Percentiles rank a stretch among this genome's conserved stretches.
phyloP scores from a whole-genome alignment of 2,113 vertebrate genomes.

The Tetrax tetrax region DNA sequence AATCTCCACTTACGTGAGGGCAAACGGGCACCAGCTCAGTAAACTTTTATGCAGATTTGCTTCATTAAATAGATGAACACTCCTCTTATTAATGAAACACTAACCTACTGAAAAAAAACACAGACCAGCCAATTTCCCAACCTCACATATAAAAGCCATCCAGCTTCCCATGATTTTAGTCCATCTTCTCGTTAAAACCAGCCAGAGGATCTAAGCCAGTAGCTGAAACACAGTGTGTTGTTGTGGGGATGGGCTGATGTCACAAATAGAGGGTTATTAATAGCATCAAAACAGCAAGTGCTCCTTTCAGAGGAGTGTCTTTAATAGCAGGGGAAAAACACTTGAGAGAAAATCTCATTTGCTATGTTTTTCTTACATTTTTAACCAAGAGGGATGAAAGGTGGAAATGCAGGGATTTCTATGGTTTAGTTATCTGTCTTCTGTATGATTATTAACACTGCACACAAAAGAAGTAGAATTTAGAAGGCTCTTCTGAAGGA shows the following conservation, averaged over 20 bases:
- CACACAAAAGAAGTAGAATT: background rate
- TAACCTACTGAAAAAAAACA: background rate
- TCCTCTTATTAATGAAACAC: background rate
- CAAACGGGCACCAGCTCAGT: background rate
- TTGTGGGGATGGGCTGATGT: slow-evolving; percentile 53
- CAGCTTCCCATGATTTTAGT: background rate
- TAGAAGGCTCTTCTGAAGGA: background rate
- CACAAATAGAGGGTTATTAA: slow-evolving; percentile 65
- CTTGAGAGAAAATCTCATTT: slow-evolving; percentile 47
- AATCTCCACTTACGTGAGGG: background rate
- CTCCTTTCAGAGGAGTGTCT: slow-evolving; percentile 34
- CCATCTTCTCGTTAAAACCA: background rate
- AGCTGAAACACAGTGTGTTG: slow-evolving; percentile 15
- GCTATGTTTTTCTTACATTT: slow-evolving; percentile 37
- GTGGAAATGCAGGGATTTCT: background rate
- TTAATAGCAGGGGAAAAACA: slow-evolving; percentile 52
- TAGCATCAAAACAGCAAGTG: slow-evolving; percentile 53
- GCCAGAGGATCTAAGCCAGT: background rate
- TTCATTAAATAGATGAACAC: background rate
- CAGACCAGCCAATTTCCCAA: background rate
- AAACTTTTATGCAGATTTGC: background rate
- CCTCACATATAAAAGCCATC: background rate
- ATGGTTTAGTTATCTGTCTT: background rate
- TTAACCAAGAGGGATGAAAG: background rate
- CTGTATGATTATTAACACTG: background rate